Base-by-base conservation (phyloP, 2,888 invertebrate species). In the Anorthoa munda region DNA sequence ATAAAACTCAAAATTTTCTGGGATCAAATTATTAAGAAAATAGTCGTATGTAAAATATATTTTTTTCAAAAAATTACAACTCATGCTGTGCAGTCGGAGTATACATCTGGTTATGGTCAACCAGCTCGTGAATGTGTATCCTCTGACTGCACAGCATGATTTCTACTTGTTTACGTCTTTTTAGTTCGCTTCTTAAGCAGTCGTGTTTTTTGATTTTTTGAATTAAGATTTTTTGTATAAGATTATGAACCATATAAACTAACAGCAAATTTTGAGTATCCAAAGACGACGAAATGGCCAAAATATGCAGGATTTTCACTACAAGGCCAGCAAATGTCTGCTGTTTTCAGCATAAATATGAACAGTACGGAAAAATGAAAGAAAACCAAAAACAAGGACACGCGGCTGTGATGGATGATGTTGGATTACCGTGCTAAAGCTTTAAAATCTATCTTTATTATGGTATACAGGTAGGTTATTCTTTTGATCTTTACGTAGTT, bases 341-440 rank as follows among this genome's bases (percentile, higher is more conserved):
- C 67, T 46, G 53, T 61, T 67, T 51, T 61, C 53, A 21, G 39
- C 21, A 64, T 78, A 66, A 78, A 65, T 75, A 56, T 74, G 45
- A 74, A 63, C 58, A 63, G 58, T 18, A 45, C 55, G 55, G 51
- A 66, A 61, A 81, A 79, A 78, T 46, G 13, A 60, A 71, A 64
- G 71, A 26, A 67, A 73, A 73, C 64, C 64, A 72, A 72, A 69
- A 69, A 64, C 48, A 59, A 66, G 63, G 45, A 66, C 69, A 71
- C 67, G 59, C 26, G 71, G 74, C 75, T 59, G 66, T 83, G 84
- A 83, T 72, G 71, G 69, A 84, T 83, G 77, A 51, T 26, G 50
- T 45, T 31, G 67, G 77, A 70, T 85, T 74, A 80, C 48, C 12
- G 21, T 21, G 4, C 21, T 23, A 46, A 51, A 66, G 73, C 63